These are phyloP conservation scores for Marmota flaviventris DNA, from an alignment of 2,113 vertebrate species.

Conservation along the genomic window DNA sequence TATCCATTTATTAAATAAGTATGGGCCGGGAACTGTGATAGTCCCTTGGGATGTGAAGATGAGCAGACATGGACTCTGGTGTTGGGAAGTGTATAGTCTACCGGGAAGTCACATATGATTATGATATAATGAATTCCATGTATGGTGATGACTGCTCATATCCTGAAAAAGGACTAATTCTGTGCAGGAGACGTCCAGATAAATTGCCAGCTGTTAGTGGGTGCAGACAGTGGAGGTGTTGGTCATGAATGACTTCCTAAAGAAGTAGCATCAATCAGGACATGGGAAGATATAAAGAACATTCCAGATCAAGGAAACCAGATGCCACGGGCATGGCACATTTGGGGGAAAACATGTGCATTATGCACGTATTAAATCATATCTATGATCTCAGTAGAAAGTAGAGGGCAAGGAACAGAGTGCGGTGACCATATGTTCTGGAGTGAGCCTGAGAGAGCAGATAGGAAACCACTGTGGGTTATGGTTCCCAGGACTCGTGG, in stretches of 20 bases:
- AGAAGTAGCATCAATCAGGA: not conserved
- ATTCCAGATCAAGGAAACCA: not conserved
- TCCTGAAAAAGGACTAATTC: not conserved
- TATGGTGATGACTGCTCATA: not conserved
- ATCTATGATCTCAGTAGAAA: not conserved
- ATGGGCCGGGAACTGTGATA: not conserved
- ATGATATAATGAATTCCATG: not conserved
- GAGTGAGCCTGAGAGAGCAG: not conserved
- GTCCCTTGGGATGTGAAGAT: not conserved
- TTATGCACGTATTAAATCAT: not conserved
- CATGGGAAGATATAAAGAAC: not conserved
- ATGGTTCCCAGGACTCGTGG: not conserved
- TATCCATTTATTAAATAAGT: not conserved
- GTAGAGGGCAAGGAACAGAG: not conserved
- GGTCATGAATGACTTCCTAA: slow-evolving; percentile 10
- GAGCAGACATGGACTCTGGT: not conserved
- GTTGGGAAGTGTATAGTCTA: not conserved
- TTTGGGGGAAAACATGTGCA: not conserved
- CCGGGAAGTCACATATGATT: not conserved
- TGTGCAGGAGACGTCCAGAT: not conserved
- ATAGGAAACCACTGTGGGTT: not conserved
- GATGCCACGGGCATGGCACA: not conserved
- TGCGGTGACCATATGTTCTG: not conserved
- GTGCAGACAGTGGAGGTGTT: not conserved
- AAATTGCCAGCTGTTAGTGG: not conserved